A percentile compares a stretch with the other conserved stretches of the same genome.
phyloP scores from a whole-genome alignment of 2,113 vertebrate species.

The Cryptomyrus ogoouensis region DNA sequence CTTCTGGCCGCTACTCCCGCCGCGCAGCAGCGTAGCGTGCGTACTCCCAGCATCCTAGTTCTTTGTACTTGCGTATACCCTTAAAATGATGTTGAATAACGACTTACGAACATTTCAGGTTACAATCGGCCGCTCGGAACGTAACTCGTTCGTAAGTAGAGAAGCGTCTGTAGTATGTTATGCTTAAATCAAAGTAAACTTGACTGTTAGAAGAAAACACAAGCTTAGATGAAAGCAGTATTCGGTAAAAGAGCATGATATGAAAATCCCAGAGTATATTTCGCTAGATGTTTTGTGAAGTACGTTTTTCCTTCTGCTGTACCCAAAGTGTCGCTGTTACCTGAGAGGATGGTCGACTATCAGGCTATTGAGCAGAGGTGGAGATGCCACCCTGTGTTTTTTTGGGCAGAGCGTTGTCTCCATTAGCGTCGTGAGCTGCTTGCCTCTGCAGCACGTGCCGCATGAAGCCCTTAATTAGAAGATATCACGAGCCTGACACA shows the following conservation, averaged over 20 bases:
- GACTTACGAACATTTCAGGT: too few relatives aligned
- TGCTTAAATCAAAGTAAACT: not conserved
- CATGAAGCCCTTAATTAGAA: not conserved
- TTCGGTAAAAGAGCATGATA: not conserved
- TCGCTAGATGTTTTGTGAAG: not conserved
- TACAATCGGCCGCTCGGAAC: not conserved
- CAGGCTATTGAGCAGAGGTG: not conserved
- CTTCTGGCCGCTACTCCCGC: too few relatives aligned
- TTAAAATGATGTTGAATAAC: too few relatives aligned
- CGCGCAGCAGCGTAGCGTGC: too few relatives aligned
- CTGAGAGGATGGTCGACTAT: not conserved
- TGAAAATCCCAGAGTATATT: not conserved
- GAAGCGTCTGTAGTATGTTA: not conserved
- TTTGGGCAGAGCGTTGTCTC: not conserved
- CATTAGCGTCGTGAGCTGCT: not conserved
- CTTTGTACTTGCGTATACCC: too few relatives aligned
- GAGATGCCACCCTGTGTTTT: not conserved
- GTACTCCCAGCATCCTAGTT: too few relatives aligned
- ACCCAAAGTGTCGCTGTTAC: not conserved
- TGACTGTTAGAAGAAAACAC: not conserved
- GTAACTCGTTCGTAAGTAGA: too few relatives aligned
- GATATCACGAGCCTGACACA: not conserved
- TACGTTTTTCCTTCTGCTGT: not conserved
- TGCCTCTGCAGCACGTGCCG: not conserved
- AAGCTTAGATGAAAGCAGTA: not conserved